These are phyloP conservation scores for Tenthredo distinguenda DNA, from an alignment of 2,888 invertebrate genomes.

Conservation along the genomic window DNA sequence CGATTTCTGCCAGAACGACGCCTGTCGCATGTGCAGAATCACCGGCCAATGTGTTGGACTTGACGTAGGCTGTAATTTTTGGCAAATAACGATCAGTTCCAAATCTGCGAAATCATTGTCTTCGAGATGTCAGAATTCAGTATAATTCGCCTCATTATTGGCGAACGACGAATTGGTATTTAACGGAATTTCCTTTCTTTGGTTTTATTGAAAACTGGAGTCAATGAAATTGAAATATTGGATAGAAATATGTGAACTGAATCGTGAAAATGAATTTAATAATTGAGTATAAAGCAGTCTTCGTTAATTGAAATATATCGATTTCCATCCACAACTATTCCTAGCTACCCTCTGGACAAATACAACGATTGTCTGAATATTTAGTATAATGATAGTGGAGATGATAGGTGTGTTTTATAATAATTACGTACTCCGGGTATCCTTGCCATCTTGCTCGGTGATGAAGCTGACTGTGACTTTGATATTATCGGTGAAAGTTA, in stretches of 20 bases:
- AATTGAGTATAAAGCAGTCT: background rate
- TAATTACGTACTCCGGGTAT: slow-evolving; percentile 81
- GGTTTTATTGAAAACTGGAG: background rate
- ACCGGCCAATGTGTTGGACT: slow-evolving; percentile 90
- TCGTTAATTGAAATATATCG: background rate
- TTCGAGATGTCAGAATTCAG: background rate
- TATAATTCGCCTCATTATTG: background rate
- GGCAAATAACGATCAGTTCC: background rate
- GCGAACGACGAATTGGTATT: background rate
- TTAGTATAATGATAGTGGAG: background rate
- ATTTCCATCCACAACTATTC: background rate
- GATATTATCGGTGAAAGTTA: slow-evolving; percentile 90
- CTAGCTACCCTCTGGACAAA: background rate
- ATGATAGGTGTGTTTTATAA: background rate
- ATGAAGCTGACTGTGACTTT: slow-evolving; percentile 91
- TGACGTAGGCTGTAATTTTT: slow-evolving; percentile 86
- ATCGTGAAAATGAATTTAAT: background rate
- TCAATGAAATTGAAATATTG: background rate
- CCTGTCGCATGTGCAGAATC: slow-evolving; percentile 90
- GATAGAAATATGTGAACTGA: background rate
- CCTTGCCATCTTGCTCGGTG: slow-evolving; percentile 84
- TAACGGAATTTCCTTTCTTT: background rate
- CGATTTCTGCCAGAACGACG: slow-evolving; percentile 92
- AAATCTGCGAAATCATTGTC: background rate
- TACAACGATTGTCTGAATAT: slow-evolving; percentile 3